Evolutionary conservation across 2,888 invertebrate species (phyloP).

Genomic region (Tenthredo mesomela): DNA sequence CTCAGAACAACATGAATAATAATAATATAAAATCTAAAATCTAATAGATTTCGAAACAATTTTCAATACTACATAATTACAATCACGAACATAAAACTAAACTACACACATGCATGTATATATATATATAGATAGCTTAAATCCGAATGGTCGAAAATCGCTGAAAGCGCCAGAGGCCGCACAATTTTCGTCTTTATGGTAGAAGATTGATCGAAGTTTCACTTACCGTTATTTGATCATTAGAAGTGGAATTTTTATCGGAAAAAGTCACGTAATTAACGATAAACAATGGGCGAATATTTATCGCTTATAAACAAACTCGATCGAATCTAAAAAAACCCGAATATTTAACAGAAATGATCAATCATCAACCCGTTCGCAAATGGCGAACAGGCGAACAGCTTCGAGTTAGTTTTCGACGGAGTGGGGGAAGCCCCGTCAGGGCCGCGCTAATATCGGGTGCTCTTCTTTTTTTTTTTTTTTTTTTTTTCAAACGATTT

Average conservation of each 20-base stretch:
- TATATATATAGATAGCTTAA: not conserved
- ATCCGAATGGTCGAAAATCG: slow-evolving; percentile 68
- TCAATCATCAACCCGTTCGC: slow-evolving; percentile 59
- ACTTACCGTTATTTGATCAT: slow-evolving; percentile 65
- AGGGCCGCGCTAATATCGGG: slow-evolving; percentile 60
- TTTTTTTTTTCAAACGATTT: not conserved
- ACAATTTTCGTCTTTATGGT: slow-evolving; percentile 68
- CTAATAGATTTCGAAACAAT: not conserved
- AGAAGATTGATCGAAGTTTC: slow-evolving; percentile 57
- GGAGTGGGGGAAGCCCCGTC: slow-evolving; percentile 60
- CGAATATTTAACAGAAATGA: slow-evolving; percentile 20
- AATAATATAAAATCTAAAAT: no score
- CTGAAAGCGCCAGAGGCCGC: slow-evolving; percentile 60
- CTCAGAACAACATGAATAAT: not conserved
- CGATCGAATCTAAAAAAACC: not conserved
- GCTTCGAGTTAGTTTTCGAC: not conserved
- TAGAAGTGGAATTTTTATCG: not conserved
- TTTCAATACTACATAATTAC: not conserved
- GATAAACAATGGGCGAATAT: not conserved
- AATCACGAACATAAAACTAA: not conserved
- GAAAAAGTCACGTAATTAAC: not conserved
- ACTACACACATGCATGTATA: not conserved
- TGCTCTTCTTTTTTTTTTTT: not conserved
- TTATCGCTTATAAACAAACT: not conserved
- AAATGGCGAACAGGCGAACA: slow-evolving; percentile 66